Evolutionary conservation across 1,140 invertebrate genomes (phyloP), one percentile per base, ranked within the genome.

Genomic region (Pemphigus obesinymphae): DNA sequence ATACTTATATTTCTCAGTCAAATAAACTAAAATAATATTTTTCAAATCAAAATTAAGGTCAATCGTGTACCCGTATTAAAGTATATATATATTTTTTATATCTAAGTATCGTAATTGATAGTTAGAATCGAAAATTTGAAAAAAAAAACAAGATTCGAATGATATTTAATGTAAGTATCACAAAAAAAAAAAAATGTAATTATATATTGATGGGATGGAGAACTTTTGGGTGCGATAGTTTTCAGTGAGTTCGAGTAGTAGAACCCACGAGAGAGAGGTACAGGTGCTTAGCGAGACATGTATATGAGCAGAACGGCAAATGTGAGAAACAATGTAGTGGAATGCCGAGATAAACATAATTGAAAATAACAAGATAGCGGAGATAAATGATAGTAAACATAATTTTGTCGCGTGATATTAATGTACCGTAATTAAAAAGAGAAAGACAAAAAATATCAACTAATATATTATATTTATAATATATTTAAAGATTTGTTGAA

Each of bases 281-380:
- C 3, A 26, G 15, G 23, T n/a, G 37, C 11, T 48, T 48, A 48
- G 3, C 20, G 3, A 37, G 34, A 66, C 20, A 4, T 66, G 2
- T 13, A 37, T 13, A 37, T 31, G 10, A 37, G 20, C 3, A 20
- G 8, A n/a, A 11, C 20, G 20, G 34, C 20, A 66, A 66, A 68
- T 13, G 63, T 23, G 34, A 68, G 63, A 23, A 68, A 68, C 34
- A 68, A 68, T 68, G 63, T 68, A 11, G 63, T 4, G 63, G 63
- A 68, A 68, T 40, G 63, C 63, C 34, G 34, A 68, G 63, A 68
- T 68, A 68, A 68, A 23, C 11, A 20, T 43, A 68, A 68, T 68
- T 68, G 37, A 68, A 68, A 37, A 66, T 31, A 66, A 66, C 6
- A 8, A 34, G 63, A 40, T 40, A 40, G 20, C 8, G 6, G n/a